Conservation (phyloP, 2,113 vertebrate genomes). For the Speoplatyrhinus poulsoni region DNA sequence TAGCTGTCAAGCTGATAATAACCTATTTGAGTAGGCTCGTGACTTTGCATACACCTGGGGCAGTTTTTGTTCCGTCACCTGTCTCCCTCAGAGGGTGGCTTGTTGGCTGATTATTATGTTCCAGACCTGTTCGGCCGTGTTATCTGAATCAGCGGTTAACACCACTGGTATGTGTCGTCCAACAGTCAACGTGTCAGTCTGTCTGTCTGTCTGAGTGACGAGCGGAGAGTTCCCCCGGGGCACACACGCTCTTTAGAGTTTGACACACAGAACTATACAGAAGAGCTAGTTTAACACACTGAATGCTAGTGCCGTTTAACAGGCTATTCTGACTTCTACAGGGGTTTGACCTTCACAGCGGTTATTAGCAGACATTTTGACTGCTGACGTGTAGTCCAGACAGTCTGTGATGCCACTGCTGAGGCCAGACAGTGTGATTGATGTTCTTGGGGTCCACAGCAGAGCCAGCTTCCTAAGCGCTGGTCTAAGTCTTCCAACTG, state of each 20-base stretch:
- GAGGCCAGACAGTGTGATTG: background rate
- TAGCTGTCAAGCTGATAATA: no score
- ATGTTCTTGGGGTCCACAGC: background rate
- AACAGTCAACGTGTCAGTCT: no score
- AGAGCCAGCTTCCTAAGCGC: background rate
- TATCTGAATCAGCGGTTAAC: no score
- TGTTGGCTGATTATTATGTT: no score
- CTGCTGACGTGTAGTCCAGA: background rate
- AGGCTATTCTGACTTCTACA: slow-evolving; percentile 1
- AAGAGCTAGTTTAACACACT: no score
- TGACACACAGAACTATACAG: background rate
- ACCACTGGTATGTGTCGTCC: no score
- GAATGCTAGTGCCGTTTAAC: slow-evolving; percentile 4
- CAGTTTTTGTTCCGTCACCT: no score
- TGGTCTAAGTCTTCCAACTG: slow-evolving; percentile 3
- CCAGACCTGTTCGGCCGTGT: no score
- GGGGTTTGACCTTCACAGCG: slow-evolving; percentile 29
- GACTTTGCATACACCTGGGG: no score
- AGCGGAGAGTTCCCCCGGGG: background rate
- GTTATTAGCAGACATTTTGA: background rate
- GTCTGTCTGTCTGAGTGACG: no score
- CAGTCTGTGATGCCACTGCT: background rate
- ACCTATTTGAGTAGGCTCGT: no score
- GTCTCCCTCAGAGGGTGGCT: no score
- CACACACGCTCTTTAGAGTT: background rate